A percentile compares a stretch with the other conserved stretches of the same genome.
Evolutionary conservation across 2,797 vertebrate species (phyloP).

Genomic region (Hoplostethus atlanticus): DNA sequence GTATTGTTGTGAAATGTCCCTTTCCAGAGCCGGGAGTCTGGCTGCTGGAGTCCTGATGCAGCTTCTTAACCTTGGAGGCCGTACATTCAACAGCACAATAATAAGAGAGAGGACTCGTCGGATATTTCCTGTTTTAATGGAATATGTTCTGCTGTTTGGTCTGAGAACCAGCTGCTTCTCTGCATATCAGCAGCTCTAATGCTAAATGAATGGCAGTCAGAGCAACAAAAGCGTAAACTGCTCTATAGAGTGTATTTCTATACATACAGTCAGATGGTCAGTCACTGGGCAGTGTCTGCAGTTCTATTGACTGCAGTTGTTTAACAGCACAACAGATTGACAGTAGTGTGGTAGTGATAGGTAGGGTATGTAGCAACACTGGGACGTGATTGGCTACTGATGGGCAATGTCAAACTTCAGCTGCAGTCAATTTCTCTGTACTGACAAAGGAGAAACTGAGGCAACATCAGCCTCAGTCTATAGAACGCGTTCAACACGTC

Average conservation of each 20-base stretch:
- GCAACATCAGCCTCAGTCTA: too few species aligned
- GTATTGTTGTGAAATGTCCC: conserved; percentile 59
- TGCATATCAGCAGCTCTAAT: background rate
- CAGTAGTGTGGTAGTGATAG: too few species aligned
- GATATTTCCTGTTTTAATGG: conserved; percentile 56
- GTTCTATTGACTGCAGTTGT: conserved; percentile 58
- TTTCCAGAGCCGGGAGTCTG: conserved; percentile 45
- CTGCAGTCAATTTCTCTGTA: too few species aligned
- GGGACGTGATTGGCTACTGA: too few species aligned
- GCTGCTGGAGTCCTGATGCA: conserved; percentile 33
- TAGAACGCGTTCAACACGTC: too few species aligned
- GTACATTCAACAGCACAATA: conserved; percentile 73
- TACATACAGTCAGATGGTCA: conserved; percentile 38
- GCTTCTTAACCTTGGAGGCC: conserved; percentile 69
- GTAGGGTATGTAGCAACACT: too few species aligned
- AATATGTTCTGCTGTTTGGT: conserved; percentile 37
- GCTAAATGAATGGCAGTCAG: conserved; percentile 64
- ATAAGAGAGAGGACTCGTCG: conserved; percentile 25
- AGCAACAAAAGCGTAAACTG: conserved; percentile 62
- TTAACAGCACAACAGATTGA: conserved; percentile 37
- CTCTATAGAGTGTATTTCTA: conserved; percentile 42
- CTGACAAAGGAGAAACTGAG: too few species aligned
- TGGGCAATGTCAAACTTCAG: too few species aligned
- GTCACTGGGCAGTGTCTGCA: too few species aligned
- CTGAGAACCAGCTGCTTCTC: conserved; percentile 67